A percentile compares a stretch with the other conserved stretches of the same genome.
phyloP scores from a whole-genome alignment of 2,113 vertebrate genomes.

The Buteo buteo region DNA sequence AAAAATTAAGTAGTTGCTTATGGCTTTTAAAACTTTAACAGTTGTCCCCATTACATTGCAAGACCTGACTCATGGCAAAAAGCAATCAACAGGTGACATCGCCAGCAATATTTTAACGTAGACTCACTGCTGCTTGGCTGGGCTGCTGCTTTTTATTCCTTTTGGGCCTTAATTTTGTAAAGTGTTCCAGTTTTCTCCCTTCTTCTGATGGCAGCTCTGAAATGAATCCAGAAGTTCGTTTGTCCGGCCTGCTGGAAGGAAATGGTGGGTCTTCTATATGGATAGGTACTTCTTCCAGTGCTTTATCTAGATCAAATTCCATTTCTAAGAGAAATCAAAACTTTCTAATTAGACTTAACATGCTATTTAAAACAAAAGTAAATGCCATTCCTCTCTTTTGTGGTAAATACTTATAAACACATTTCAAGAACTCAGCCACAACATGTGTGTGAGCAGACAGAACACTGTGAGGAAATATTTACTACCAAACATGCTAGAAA shows the following conservation, averaged over 20 bases:
- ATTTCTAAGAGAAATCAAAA: conserved; percentile 82
- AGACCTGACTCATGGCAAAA: not conserved
- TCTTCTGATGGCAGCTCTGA: conserved; percentile 92
- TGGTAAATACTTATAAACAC: not conserved
- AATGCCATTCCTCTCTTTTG: not conserved
- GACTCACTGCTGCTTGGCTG: conserved; percentile 88
- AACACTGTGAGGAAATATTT: not conserved
- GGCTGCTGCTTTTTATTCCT: conserved; percentile 91
- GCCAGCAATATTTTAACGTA: not conserved
- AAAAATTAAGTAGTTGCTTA: not conserved
- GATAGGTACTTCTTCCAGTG: conserved; percentile 89
- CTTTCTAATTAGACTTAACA: conserved; percentile 39
- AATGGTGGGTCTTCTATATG: conserved; percentile 83
- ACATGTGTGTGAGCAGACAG: not conserved
- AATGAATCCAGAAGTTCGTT: conserved; percentile 77
- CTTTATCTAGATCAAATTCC: conserved; percentile 98
- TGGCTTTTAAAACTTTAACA: not conserved
- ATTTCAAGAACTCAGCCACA: not conserved
- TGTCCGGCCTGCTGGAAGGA: conserved; percentile 73
- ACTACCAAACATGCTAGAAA: not conserved
- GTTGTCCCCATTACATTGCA: not conserved
- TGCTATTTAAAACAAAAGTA: conserved; percentile 2
- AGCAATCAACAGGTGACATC: not conserved
- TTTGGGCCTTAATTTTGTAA: conserved; percentile 91
- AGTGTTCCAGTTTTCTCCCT: conserved; percentile 92